Evolutionary conservation across 2,113 vertebrate species (phyloP).

Genomic region (Dipodomys ordii): DNA sequence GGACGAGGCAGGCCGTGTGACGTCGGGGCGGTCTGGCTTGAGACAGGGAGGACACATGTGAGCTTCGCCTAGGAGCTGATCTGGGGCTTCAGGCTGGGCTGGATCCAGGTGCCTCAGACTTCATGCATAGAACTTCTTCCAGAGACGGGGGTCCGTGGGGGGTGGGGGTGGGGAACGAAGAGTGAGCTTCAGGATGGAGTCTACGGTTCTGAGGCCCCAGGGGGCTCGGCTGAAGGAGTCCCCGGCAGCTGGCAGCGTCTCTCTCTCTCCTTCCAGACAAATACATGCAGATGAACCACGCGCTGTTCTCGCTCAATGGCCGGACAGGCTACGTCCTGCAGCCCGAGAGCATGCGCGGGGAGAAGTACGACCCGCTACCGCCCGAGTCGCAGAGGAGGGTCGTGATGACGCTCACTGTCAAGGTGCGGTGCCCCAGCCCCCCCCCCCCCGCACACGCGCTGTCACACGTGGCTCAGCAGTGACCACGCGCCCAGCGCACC

Average conservation of each 20-base stretch:
- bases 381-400: conserved; percentile 87
- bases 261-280: conserved; percentile 90
- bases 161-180: too few relatives aligned
- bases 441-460: not conserved
- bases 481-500: too few relatives aligned
- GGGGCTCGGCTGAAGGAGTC: too few relatives aligned
- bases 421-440: conserved; percentile 81
- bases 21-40: not conserved
- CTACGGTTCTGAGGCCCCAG: too few relatives aligned
- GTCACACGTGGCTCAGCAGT: too few relatives aligned
- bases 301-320: conserved; percentile 95
- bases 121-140: not conserved
- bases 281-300: conserved; percentile 95
- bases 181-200: too few relatives aligned
- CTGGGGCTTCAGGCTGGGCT: not conserved
- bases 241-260: not conserved
- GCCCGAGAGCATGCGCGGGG: conserved; percentile 94
- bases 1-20: too few relatives aligned
- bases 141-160: not conserved
- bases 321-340: conserved; percentile 95
- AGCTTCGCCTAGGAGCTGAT: not conserved
- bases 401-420: conserved; percentile 90
- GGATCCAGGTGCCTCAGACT: not conserved
- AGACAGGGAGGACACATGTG: not conserved
- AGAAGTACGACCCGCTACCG: conserved; percentile 91